Evolutionary conservation across 2,113 vertebrate genomes (phyloP).

Genomic region (Tragelaphus strepsiceros): DNA sequence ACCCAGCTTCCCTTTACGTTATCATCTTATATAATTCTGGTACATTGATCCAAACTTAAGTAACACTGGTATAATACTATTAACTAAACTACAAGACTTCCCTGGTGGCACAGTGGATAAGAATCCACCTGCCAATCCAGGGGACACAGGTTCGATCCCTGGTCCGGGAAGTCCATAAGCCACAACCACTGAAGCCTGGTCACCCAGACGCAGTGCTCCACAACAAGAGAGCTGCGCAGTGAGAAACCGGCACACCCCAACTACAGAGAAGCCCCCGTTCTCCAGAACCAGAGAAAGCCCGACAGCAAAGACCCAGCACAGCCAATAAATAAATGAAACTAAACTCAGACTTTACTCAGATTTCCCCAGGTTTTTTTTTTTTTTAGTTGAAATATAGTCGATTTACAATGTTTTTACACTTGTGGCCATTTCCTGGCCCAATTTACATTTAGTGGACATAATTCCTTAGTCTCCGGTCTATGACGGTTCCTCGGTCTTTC

Average conservation of each 20-base stretch:
- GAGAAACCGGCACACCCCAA: rapidly evolving
- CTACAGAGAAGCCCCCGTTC: not conserved
- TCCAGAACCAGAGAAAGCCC: not conserved
- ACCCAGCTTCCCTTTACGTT: not conserved
- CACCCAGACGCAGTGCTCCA: not conserved
- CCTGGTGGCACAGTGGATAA: not conserved
- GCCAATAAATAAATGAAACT: not conserved
- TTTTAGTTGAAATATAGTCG: not conserved
- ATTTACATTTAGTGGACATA: not conserved
- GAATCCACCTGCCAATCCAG: not conserved
- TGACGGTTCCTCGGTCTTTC: not conserved
- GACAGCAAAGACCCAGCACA: not conserved
- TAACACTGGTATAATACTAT: not conserved
- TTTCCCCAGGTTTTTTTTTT: not conserved
- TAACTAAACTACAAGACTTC: not conserved
- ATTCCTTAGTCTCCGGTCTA: not conserved
- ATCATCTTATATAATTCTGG: not conserved
- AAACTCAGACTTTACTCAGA: not conserved
- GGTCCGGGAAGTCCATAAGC: not conserved
- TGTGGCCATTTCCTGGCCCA: not conserved
- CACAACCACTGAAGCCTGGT: not conserved
- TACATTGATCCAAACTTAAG: not conserved
- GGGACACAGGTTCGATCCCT: not conserved
- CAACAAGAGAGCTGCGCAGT: not conserved
- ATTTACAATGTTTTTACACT: not conserved